Base-by-base conservation (phyloP, 1,140 invertebrate genomes). In the Drosophila chauvacae region DNA sequence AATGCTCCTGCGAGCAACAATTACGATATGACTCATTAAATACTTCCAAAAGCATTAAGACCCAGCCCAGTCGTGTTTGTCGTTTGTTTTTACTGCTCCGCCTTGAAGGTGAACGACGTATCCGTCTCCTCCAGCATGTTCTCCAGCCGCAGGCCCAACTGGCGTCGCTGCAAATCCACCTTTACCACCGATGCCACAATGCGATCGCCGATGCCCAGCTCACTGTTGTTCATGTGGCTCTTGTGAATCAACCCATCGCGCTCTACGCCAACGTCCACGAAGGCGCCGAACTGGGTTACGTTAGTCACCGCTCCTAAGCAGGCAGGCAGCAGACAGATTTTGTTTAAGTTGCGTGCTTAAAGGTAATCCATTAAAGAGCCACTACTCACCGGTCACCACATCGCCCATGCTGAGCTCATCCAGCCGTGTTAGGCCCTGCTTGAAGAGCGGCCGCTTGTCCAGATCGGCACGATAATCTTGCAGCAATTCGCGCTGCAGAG, bases 251-350 rank as follows among this genome's bases (percentile, higher is more conserved):
- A 93, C 0, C 96, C 97, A 93, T 96, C 94, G 45, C 91, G 94
- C 5, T 95, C 96, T 0, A 98, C 95, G 0, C 97, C 97, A 71
- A 98, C 95, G 91, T 98, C 97, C 6, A 98, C 96, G 93, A 98
- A 99, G 44, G 96, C 95, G 16, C 98, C 98, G 93, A 98, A 98
- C 74, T 97, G 95, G 0, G 97, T 97, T 0, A 97, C 95, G 92
- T 98, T 99, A 7, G 94, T 94, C 0, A 97, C 95, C 2, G 95
- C 94, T 20, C 96, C 96, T 87, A 45, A 10, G 44, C 1, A 11
- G 44, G 18, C 11, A 16, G 16, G 57, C 9, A 44, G 13, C 11
- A 16, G 16, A 63, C 9, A 44, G 13, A 4, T 9, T 10, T 9
- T 10, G 33, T 2, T 45, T 37, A 23, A 37, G 10, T 48, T 3